A percentile compares a stretch with the other conserved stretches of the same genome.
Evolutionary conservation across 2,888 invertebrate genomes (phyloP).

Genomic region (Diplolepis rosae): DNA sequence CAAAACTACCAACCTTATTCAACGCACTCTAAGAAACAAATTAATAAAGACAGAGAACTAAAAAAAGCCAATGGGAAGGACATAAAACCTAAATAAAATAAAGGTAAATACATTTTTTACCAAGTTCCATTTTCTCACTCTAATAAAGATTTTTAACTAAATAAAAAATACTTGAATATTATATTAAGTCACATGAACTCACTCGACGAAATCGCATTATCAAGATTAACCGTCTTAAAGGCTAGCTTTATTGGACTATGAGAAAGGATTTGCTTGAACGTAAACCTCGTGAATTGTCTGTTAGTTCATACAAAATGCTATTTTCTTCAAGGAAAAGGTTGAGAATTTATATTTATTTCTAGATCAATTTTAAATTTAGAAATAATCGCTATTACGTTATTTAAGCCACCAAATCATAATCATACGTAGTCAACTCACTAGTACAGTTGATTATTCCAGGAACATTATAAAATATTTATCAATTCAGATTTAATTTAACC

Average conservation of each 20-base stretch:
- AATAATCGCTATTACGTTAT: neutral
- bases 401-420: too few species aligned
- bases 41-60: too few species aligned
- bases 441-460: too few species aligned
- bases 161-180: slow-evolving; percentile 7
- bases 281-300: slow-evolving; percentile 23
- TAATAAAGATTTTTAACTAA: neutral
- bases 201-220: slow-evolving; percentile 26
- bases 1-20: neutral
- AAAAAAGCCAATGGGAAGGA: too few species aligned
- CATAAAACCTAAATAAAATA: too few species aligned
- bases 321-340: neutral
- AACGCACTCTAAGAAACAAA: neutral
- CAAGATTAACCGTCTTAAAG: slow-evolving; percentile 12
- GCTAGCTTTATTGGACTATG: slow-evolving; percentile 7
- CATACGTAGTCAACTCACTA: too few species aligned
- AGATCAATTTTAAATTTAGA: neutral
- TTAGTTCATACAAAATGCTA: neutral
- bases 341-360: neutral
- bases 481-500: too few species aligned
- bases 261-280: slow-evolving; percentile 27
- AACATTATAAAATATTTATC: too few species aligned
- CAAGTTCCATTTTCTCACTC: neutral
- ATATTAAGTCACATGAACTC: slow-evolving; percentile 18
- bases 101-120: neutral